Percentiles rank a stretch among this genome's conserved stretches.
phyloP scores from a whole-genome alignment of 1,140 invertebrate species.

The Ruditapes philippinarum region DNA sequence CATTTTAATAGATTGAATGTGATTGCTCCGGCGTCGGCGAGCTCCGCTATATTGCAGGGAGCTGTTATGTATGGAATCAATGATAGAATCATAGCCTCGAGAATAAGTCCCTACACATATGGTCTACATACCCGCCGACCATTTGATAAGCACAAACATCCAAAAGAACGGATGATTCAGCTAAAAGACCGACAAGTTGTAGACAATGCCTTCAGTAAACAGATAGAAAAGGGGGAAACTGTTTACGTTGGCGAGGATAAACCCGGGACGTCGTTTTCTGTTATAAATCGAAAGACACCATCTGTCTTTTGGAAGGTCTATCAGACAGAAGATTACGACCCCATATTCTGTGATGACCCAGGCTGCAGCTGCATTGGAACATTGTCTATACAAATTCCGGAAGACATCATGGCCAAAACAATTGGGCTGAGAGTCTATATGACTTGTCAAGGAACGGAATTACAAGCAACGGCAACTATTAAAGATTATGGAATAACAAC shows the following conservation, averaged over 20 bases:
- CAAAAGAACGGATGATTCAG: background rate
- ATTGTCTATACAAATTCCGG: slow-evolving; percentile 10
- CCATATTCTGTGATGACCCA: slow-evolving; percentile 42
- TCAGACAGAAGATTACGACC: background rate
- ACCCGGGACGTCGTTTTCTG: background rate
- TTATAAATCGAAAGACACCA: background rate
- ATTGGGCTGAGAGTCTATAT: slow-evolving; percentile 15
- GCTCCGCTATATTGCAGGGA: slow-evolving; percentile 29
- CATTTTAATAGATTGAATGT: slow-evolving; percentile 1
- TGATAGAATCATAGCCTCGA: slow-evolving; percentile 8
- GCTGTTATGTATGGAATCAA: slow-evolving; percentile 57
- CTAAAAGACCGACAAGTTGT: background rate
- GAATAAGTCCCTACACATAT: slow-evolving; percentile 56
- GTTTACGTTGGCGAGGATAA: slow-evolving; percentile 1
- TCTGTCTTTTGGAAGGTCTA: slow-evolving; percentile 41
- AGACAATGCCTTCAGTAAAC: slow-evolving; percentile 36
- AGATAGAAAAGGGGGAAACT: slow-evolving; percentile 27
- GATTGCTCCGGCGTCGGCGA: background rate
- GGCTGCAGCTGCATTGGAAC: slow-evolving; percentile 19
- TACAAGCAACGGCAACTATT: slow-evolving; percentile 29
- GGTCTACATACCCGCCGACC: slow-evolving; percentile 24
- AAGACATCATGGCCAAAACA: background rate
- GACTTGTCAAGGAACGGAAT: slow-evolving; percentile 61
- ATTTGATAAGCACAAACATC: slow-evolving; percentile 11
- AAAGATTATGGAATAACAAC: background rate